Base-by-base conservation (phyloP, 2,888 invertebrate genomes). In the Drosophila subsilvestris region DNA sequence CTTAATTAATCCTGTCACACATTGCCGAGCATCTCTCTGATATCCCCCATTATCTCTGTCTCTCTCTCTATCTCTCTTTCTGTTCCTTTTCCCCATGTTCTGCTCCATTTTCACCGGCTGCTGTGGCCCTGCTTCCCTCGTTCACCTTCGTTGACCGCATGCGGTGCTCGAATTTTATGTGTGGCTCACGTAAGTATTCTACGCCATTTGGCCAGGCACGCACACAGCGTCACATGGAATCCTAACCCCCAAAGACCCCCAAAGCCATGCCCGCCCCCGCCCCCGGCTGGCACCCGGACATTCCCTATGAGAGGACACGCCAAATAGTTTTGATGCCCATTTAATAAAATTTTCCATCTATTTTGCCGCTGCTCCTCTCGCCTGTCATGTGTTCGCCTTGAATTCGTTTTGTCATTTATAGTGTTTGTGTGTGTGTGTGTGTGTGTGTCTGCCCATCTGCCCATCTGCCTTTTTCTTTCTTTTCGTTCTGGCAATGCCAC, bases 301-400 rank as follows among this genome's bases (percentile, higher is more conserved):
- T 27, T 22, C 18, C 66, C 20, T 37, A 3, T n/a, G 47, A 43
- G 57, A 48, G 70, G 69, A 55, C 86, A 81, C 83, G 88, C 88
- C 88, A 81, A 81, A 81, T 85, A 81, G 82, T 88, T 83, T 75
- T 88, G 85, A 84, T 85, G 73, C 66, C 88, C 86, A 87, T 89
- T 83, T 83, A 83, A 83, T 83, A 83, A 78, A 82, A 85, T 85
- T 69, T 79, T 89, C 89, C 81, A 86, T 82, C 86, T 80, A 71
- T 85, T 81, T 82, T 54, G 37, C 6, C n/a, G 27, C 27, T 25
- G 25, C 25, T 25, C 3, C 32, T 7, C 50, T 44, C 9, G 42
- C 37, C 54, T 43, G 37, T 50, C 48, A 51, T 42, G 45, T 55
- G 32, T 45, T 71, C 58, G 54, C 43, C 65, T 48, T 69, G 70